Base-by-base conservation (phyloP, 2,113 vertebrate genomes). In the Erythrocercus mccallii region DNA sequence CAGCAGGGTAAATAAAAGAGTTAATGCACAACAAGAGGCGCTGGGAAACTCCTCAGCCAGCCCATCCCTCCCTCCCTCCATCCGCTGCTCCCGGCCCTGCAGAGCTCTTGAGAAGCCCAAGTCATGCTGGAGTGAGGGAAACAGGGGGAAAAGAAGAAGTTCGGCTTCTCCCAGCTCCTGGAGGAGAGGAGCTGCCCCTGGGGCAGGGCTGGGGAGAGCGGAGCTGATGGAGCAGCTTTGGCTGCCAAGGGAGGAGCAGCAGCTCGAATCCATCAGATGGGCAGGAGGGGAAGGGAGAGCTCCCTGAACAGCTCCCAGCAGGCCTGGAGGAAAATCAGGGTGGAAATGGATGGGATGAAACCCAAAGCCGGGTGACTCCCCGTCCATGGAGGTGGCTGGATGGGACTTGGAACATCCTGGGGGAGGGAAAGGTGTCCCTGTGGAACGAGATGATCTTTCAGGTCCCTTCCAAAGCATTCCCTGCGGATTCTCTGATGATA, bases 1-100 rank as follows among this genome's bases (percentile, higher is more conserved):
- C 74, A 23, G 80, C 16, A 35, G 74, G 48, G 7, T 14, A 21
- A 82, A 45, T 3, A 33, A 13, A 17, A 23, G 9, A 54, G 4
- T 65, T 42, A 15, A 50, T 3, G 18, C 13, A 11, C 31, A 21
- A 3, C 2, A 11, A 8, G 48, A 64, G 42, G 15, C 0, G 1
- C 62, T 22, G 64, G 74, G 4, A 44, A n/a, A 20, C 4, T 20
- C 33, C 48, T 10, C 31, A 8, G 33, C 22, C 28, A 10, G 33
- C 19, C 45, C 71, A 3, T 1, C 44, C 33, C 50, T 53, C 40
- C 50, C 2, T 5, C 15, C 2, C 56, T 53, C 40, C 50, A 2
- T 5, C 15, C 3, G 1, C 78, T 8, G 51, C 83, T 42, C 74
- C 74, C 0, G 19, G 70, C 81, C 11, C 21, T 48, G 7, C 4